phyloP scores from a whole-genome alignment of 2,888 invertebrate species.

The Dusona sp. region DNA sequence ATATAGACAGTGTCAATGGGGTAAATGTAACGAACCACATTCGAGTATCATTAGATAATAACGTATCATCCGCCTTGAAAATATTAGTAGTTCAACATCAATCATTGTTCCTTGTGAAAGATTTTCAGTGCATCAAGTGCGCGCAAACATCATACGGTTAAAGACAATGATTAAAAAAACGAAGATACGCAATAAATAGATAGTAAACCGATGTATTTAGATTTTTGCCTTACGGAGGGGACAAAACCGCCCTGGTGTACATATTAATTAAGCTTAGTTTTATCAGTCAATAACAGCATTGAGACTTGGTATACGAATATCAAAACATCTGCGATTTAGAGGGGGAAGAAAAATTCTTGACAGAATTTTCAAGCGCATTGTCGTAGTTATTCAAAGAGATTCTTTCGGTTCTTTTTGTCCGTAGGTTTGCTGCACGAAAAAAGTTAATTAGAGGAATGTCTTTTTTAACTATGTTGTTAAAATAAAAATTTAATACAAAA shows the following conservation, averaged over 20 bases:
- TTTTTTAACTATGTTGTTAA: not conserved
- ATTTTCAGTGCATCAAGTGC: constrained; percentile 64
- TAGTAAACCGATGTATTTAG: constrained; percentile 69
- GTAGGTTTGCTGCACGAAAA: not conserved
- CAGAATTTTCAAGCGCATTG: not conserved
- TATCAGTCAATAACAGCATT: constrained; percentile 59
- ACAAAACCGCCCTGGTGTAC: constrained; percentile 63
- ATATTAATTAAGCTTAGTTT: constrained; percentile 67
- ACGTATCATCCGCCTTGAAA: constrained; percentile 61
- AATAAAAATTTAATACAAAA: not conserved
- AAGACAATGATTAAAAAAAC: constrained; percentile 44
- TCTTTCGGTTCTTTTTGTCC: not conserved
- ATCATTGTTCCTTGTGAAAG: constrained; percentile 71
- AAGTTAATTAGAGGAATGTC: not conserved
- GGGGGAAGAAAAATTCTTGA: not conserved
- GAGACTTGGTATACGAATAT: constrained; percentile 2
- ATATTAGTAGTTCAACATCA: constrained; percentile 64
- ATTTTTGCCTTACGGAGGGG: constrained; percentile 73
- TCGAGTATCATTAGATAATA: constrained; percentile 48
- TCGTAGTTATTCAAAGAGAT: not conserved
- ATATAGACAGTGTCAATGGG: constrained; percentile 25
- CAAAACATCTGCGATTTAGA: not conserved
- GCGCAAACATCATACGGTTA: constrained; percentile 54
- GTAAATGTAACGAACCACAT: constrained; percentile 27
- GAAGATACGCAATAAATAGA: constrained; percentile 70